Conservation (phyloP, 2,888 invertebrate species). For the Strigamia transsilvanica region DNA sequence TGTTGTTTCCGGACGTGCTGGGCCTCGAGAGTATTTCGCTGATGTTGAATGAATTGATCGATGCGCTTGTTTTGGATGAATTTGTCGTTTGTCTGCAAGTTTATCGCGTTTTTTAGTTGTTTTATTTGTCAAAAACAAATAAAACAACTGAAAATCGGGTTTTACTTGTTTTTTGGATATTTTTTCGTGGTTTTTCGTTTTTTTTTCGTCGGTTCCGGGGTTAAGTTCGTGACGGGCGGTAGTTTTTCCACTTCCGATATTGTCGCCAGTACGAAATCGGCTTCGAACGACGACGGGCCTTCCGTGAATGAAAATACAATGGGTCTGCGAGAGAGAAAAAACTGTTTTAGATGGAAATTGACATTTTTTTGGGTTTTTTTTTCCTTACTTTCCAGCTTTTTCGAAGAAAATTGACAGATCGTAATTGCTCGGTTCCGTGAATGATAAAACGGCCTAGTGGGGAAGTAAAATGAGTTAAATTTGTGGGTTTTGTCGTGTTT, state of each 20-base stretch:
- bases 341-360: background rate
- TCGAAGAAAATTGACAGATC: slow-evolving; percentile 79
- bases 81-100: background rate
- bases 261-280: slow-evolving; percentile 82
- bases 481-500: background rate
- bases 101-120: background rate
- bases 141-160: no score
- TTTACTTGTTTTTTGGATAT: background rate
- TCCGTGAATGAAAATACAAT: slow-evolving; percentile 75
- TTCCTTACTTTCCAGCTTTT: slow-evolving; percentile 74
- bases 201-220: background rate
- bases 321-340: slow-evolving; percentile 69
- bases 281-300: slow-evolving; percentile 77
- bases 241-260: slow-evolving; percentile 68
- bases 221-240: background rate
- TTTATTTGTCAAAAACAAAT: no score
- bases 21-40: background rate
- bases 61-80: background rate
- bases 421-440: slow-evolving; percentile 78
- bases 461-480: background rate
- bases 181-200: background rate
- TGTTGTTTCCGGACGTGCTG: background rate
- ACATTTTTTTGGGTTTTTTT: slow-evolving; percentile 27
- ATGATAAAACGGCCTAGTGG: slow-evolving; percentile 73
- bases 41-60: background rate